Conservation (phyloP, 1,140 invertebrate species). For the Plectus sambesii region DNA sequence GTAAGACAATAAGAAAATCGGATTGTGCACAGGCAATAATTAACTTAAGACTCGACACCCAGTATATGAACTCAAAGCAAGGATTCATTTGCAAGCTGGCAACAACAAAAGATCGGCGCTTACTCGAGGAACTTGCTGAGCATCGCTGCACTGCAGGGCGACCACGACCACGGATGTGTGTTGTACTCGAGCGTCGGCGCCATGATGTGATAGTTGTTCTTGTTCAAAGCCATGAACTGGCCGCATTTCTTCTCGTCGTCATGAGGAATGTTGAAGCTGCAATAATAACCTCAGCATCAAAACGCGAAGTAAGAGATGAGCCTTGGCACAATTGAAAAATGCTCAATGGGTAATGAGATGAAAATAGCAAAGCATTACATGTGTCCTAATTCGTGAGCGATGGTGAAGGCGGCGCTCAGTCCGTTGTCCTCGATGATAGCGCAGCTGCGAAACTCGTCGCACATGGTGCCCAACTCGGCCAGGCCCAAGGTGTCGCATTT, state of each 20-base stretch:
- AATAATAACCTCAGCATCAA: slow-evolving; percentile 36
- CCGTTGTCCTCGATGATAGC: slow-evolving; percentile 81
- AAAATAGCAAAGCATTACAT: too few relatives aligned
- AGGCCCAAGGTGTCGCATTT: slow-evolving; percentile 53
- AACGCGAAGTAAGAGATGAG: too few relatives aligned
- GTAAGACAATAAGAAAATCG: too few relatives aligned
- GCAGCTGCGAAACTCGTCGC: slow-evolving; percentile 62
- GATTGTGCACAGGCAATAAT: too few relatives aligned
- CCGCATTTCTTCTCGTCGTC: slow-evolving; percentile 63
- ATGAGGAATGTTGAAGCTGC: slow-evolving; percentile 73
- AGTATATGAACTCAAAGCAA: too few relatives aligned
- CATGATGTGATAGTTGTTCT: slow-evolving; percentile 59
- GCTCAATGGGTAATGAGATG: too few relatives aligned
- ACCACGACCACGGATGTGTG: slow-evolving; percentile 80
- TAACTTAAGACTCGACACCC: not conserved
- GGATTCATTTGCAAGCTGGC: too few relatives aligned
- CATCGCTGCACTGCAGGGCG: slow-evolving; percentile 67
- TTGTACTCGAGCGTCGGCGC: slow-evolving; percentile 67
- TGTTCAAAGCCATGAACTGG: slow-evolving; percentile 50
- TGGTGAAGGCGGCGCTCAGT: slow-evolving; percentile 74
- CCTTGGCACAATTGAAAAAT: too few relatives aligned
- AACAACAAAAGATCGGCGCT: slow-evolving; percentile 58
- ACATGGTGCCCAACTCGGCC: slow-evolving; percentile 72
- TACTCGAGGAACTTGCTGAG: slow-evolving; percentile 77
- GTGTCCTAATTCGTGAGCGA: slow-evolving; percentile 81